Percentiles rank a stretch among this genome's conserved stretches.
These are phyloP conservation scores for Diplazon laetatorius DNA, from an alignment of 2,888 invertebrate genomes.

Conservation along the genomic window DNA sequence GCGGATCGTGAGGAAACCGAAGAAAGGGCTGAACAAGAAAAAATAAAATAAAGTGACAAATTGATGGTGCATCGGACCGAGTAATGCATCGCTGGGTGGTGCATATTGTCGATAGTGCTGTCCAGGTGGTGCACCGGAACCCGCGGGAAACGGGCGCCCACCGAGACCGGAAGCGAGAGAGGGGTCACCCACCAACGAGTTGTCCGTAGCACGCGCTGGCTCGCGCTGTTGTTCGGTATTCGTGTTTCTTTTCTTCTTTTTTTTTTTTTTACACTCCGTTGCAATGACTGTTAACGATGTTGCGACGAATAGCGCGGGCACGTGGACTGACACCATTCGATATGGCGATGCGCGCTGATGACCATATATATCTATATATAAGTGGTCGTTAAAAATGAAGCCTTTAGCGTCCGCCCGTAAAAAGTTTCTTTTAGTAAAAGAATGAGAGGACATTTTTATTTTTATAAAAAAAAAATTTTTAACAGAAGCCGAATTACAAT, in stretches of 20 bases:
- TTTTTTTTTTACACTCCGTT: no score
- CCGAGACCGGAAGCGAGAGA: slow-evolving; percentile 61
- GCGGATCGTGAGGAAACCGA: background rate
- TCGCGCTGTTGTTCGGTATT: slow-evolving; percentile 24
- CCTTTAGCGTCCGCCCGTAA: no score
- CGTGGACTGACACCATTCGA: slow-evolving; percentile 48
- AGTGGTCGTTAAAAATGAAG: no score
- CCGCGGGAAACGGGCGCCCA: slow-evolving; percentile 61
- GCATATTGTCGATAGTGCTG: slow-evolving; percentile 22
- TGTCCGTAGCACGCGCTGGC: slow-evolving; percentile 19
- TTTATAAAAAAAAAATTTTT: no score
- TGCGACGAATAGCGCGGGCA: slow-evolving; percentile 53
- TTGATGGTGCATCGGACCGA: slow-evolving; percentile 1
- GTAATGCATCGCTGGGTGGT: background rate
- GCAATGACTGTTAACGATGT: slow-evolving; percentile 41
- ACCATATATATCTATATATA: background rate
- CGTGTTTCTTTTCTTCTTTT: slow-evolving; percentile 34
- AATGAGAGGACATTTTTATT: no score
- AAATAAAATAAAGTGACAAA: no score
- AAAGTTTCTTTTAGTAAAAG: no score
- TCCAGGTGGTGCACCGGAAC: slow-evolving; percentile 67
- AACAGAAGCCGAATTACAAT: no score
- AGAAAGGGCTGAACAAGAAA: background rate
- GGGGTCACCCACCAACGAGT: slow-evolving; percentile 10
- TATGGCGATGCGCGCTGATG: slow-evolving; percentile 1